Percentiles rank a stretch among this genome's conserved stretches.
Conservation (phyloP, 2,888 invertebrate species). For the Drosophila melanosoma region DNA sequence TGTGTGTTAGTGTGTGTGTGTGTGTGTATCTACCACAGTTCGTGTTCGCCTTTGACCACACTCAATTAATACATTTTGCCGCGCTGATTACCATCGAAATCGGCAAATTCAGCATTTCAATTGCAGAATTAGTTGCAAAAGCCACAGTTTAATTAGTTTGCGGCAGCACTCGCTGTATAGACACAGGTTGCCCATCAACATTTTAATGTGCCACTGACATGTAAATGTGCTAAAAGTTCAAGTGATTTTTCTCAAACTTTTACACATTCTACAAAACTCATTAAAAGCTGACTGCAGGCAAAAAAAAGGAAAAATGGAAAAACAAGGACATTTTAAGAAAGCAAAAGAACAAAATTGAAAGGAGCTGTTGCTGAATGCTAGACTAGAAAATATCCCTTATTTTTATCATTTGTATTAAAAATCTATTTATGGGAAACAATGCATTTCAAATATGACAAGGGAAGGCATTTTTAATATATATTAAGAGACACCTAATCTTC, state of each 20-base stretch:
- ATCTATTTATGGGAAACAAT: not conserved
- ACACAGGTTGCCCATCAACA: slow-evolving; percentile 74
- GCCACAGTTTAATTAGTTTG: slow-evolving; percentile 68
- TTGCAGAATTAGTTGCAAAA: slow-evolving; percentile 38
- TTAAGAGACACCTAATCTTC: not conserved
- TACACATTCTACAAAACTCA: slow-evolving; percentile 63
- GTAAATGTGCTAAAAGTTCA: slow-evolving; percentile 83
- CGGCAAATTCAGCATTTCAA: slow-evolving; percentile 26
- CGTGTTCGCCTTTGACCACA: slow-evolving; percentile 43
- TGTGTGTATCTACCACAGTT: slow-evolving; percentile 2
- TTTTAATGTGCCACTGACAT: slow-evolving; percentile 73
- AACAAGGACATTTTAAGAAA: not conserved
- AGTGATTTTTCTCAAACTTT: slow-evolving; percentile 59
- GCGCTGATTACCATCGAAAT: slow-evolving; percentile 59
- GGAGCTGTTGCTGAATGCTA: not conserved
- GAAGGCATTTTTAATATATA: no score
- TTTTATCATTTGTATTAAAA: not conserved
- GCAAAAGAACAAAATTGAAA: not conserved
- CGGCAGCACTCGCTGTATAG: slow-evolving; percentile 16
- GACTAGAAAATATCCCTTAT: slow-evolving; percentile 10
- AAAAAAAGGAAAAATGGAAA: slow-evolving; percentile 21
- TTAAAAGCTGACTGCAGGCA: slow-evolving; percentile 71
- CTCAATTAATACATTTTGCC: slow-evolving; percentile 76
- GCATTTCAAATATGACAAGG: not conserved
- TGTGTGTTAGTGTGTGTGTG: not conserved